Percentiles rank a stretch among this genome's conserved stretches.
These are phyloP conservation scores for Colletes gigas DNA, from an alignment of 1,140 invertebrate species.

Conservation along the genomic window DNA sequence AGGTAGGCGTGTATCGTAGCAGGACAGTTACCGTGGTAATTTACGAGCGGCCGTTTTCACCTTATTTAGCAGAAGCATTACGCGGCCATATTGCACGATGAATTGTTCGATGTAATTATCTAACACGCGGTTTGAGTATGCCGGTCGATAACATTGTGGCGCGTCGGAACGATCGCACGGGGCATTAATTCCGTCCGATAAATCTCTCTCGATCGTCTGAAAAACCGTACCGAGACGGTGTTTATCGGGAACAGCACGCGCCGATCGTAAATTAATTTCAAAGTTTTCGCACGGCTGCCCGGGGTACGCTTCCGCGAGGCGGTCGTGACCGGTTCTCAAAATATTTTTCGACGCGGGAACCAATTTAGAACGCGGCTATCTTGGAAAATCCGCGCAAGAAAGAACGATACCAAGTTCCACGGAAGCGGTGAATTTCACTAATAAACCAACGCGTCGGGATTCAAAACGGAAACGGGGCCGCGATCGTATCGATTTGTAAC, in stretches of 20 bases:
- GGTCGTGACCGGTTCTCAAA: constrained; percentile 49
- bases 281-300: constrained; percentile 62
- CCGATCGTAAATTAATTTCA: constrained; percentile 73
- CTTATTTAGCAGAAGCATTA: not conserved
- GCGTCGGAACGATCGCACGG: constrained; percentile 3
- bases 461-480: too few species aligned
- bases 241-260: constrained; percentile 67
- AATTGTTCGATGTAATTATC: constrained; percentile 14
- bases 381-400: not conserved
- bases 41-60: constrained; percentile 20
- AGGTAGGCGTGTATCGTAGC: not conserved
- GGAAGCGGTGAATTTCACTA: not conserved
- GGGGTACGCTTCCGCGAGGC: constrained; percentile 30
- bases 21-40: not conserved
- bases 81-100: not conserved
- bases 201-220: constrained; percentile 19
- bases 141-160: not conserved
- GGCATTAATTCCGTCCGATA: constrained; percentile 37
- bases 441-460: too few species aligned
- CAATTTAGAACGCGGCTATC: not conserved
- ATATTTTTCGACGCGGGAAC: constrained; percentile 17
- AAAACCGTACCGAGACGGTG: not conserved
- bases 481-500: too few species aligned
- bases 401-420: not conserved
- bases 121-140: not conserved